phyloP scores from a whole-genome alignment of 2,113 vertebrate genomes.

The Pyxicephalus adspersus region DNA sequence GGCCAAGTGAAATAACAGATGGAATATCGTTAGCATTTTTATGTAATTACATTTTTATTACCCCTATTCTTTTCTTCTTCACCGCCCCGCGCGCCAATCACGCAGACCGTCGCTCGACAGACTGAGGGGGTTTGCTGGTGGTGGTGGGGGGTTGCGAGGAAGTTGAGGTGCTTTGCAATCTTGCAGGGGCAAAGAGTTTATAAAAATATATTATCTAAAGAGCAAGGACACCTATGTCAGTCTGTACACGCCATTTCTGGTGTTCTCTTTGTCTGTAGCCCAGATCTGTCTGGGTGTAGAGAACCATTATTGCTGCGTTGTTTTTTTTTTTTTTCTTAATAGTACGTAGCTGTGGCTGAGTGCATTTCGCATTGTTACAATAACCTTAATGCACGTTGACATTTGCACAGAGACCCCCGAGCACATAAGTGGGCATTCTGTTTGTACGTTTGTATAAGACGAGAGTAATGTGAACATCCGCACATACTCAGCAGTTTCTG shows the following conservation, averaged over 20 bases:
- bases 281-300: neutral
- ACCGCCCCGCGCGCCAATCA: slow-evolving; percentile 30
- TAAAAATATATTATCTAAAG: slow-evolving; percentile 31
- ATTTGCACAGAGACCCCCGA: slow-evolving; percentile 11
- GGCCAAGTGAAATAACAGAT: slow-evolving; percentile 75
- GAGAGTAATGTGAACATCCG: too few relatives aligned
- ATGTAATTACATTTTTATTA: slow-evolving; percentile 80
- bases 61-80: slow-evolving; percentile 54
- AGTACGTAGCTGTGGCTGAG: too few relatives aligned
- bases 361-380: neutral
- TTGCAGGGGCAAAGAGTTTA: slow-evolving; percentile 17
- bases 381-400: slow-evolving; percentile 24
- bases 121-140: too few relatives aligned
- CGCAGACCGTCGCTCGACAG: neutral
- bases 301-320: too few relatives aligned
- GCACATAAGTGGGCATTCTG: neutral
- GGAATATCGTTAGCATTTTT: slow-evolving; percentile 83
- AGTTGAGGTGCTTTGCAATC: slow-evolving; percentile 24
- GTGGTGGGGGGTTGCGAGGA: neutral
- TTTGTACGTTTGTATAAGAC: neutral
- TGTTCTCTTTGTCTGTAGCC: neutral
- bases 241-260: neutral
- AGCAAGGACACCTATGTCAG: too few relatives aligned
- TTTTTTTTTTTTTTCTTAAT: too few relatives aligned
- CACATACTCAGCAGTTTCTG: neutral